Evolutionary conservation across 2,797 vertebrate genomes (phyloP).

Genomic region (Periparus ater): DNA sequence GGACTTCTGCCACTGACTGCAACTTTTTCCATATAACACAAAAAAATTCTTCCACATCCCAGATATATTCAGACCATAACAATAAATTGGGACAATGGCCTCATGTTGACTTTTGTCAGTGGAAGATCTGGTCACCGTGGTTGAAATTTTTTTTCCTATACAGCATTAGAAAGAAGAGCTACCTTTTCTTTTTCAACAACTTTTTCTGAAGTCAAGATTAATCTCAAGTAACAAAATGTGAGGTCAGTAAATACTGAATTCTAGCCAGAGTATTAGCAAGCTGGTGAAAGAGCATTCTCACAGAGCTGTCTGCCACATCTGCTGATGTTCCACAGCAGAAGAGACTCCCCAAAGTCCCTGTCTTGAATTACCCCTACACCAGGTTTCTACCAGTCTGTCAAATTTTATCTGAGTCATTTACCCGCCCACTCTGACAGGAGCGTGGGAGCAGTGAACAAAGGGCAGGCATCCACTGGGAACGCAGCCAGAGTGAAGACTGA

Average conservation of each 20-base stretch:
- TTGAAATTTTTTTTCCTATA: neutral
- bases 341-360: neutral
- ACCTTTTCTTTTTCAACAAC: neutral
- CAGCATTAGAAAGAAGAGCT: neutral
- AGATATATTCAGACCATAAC: neutral
- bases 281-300: conserved; percentile 28
- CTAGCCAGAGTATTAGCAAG: neutral
- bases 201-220: conserved; percentile 19
- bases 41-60: neutral
- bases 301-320: neutral
- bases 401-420: conserved; percentile 37
- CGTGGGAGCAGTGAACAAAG: conserved; percentile 7
- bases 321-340: neutral
- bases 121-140: neutral
- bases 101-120: neutral
- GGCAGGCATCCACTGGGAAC: neutral
- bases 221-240: neutral
- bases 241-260: conserved; percentile 28
- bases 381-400: conserved; percentile 22
- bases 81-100: conserved; percentile 11
- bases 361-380: conserved; percentile 20
- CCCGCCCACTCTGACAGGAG: neutral
- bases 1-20: neutral
- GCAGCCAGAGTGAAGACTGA: neutral
- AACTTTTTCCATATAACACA: neutral